phyloP scores from a whole-genome alignment of 53 echinoderm and acorn worm genomes.

The Temnopleurus reevesii region DNA sequence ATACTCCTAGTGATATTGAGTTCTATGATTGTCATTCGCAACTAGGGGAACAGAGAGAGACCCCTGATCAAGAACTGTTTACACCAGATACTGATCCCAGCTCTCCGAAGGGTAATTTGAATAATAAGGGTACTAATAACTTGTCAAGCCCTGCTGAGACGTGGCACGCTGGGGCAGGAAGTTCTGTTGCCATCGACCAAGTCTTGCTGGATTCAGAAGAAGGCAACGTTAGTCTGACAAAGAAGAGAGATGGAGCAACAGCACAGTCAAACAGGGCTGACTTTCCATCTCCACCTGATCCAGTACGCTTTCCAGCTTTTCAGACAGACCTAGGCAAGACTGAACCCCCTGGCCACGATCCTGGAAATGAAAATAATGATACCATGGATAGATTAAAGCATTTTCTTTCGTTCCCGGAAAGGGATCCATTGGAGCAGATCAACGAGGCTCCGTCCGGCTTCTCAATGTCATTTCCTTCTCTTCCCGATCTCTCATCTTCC shows the following conservation, averaged over 20 bases:
- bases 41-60: constrained; percentile 44
- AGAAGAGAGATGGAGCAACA: background rate
- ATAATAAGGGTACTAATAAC: background rate
- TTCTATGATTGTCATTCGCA: constrained; percentile 73
- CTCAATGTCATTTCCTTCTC: constrained; percentile 51
- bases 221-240: constrained; percentile 5
- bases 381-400: background rate
- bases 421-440: background rate
- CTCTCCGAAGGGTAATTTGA: background rate
- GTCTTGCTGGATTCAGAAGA: background rate
- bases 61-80: constrained; percentile 40
- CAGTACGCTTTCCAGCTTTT: background rate
- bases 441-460: constrained; percentile 1
- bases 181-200: background rate
- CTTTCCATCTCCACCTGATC: constrained; percentile 14
- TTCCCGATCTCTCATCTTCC: constrained; percentile 47
- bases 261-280: background rate
- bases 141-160: background rate
- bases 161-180: background rate
- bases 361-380: background rate
- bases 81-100: constrained; percentile 24
- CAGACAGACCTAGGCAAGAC: background rate
- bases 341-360: background rate
- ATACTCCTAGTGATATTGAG: constrained; percentile 64
- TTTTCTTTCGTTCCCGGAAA: constrained; percentile 6